Base-by-base conservation (phyloP, 2,113 vertebrate species). In the Xenus cinereus region DNA sequence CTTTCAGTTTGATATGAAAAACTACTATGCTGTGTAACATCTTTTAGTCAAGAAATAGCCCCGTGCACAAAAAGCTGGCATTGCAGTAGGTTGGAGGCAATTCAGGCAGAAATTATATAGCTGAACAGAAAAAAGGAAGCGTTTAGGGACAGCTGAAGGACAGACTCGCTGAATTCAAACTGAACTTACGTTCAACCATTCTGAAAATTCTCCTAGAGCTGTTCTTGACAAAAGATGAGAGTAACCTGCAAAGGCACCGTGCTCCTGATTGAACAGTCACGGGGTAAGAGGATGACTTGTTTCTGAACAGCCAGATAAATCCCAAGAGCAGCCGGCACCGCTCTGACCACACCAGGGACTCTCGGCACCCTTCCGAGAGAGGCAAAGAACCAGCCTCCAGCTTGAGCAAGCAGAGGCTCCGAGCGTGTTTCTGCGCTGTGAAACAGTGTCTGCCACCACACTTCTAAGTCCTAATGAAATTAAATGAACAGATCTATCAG, bases 11-110 rank as follows among this genome's bases (percentile, higher is more conserved):
- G 87, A 97, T 97, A 97, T 95, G 95, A 96, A 88, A 97, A 90
- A 97, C 91, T 94, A 98, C 72, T 97, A 96, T 43, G 87, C 80
- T 21, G 78, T 17, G 93, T 95, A 93, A 95, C 77, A 83, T 95
- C 96, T 94, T 95, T 95, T 74, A 89, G 72, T 92, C 95, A 94
- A 95, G 95, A 96, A 95, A 96, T 87, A 97, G 95, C 95, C 96
- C 94, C 81, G 41, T 95, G 95, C 96, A 97, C 89, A 95, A 95
- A 97, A 91, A 97, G 87, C 97, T 97, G 97, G 97, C 97, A 98
- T 93, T 94, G 95, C 95, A 97, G 86, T 79, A 96, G 92, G 95
- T 80, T 97, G 88, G 97, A 89, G 89, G 94, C 62, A 68, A 94
- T 88, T 85, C 89, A 85, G 89, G 93, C 93, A 94, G 90, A 87